Evolutionary conservation across 2,888 invertebrate species (phyloP).

Genomic region (Cryptocheilus praepositus): DNA sequence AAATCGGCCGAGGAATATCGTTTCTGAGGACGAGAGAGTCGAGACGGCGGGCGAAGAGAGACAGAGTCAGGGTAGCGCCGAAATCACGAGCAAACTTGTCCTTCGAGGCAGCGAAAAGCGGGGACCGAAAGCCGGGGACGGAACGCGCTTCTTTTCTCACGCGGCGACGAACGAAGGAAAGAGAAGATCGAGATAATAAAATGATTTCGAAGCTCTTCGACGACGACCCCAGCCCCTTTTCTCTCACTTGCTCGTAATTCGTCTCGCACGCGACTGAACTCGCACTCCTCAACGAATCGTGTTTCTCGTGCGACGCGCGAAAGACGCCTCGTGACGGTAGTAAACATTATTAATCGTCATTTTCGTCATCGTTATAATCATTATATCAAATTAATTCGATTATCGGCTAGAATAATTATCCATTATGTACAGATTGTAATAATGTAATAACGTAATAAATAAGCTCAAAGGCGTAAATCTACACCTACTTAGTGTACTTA

Average conservation of each 20-base stretch:
- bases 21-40: not conserved
- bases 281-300: not conserved
- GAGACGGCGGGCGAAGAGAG: not conserved
- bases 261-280: not conserved
- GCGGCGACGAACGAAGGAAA: conserved; percentile 22
- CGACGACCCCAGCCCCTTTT: not conserved
- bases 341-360: conserved; percentile 24
- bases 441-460: conserved; percentile 70
- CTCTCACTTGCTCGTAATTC: not conserved
- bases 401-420: conserved; percentile 55
- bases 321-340: conserved; percentile 1
- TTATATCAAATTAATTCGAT: conserved; percentile 37
- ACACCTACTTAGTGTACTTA: conserved; percentile 53
- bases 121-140: too few species aligned
- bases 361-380: conserved; percentile 27
- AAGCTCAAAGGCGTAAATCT: conserved; percentile 68
- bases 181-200: conserved; percentile 4
- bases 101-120: not conserved
- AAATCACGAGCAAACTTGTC: not conserved
- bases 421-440: conserved; percentile 65
- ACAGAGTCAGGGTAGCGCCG: not conserved
- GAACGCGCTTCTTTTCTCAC: conserved; percentile 26
- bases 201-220: conserved; percentile 2
- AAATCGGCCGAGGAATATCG: too few species aligned
- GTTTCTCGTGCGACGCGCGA: not conserved